Percentiles rank a stretch among this genome's conserved stretches.
phyloP scores from a whole-genome alignment of 2,797 vertebrate species.

The Scolopax rusticola region DNA sequence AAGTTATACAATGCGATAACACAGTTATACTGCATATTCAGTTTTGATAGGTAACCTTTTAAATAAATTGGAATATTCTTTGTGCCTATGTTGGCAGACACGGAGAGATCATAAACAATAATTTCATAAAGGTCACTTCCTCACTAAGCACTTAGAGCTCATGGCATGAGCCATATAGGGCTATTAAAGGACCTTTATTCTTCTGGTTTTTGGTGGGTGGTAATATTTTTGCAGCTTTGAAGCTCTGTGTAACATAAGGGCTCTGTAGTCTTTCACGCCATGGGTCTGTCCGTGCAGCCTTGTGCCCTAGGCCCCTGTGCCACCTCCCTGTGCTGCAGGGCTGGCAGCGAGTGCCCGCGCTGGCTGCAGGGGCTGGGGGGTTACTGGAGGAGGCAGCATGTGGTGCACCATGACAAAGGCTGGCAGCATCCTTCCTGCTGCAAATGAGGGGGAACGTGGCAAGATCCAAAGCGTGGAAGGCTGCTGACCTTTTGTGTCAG shows the following conservation, averaged over 20 bases:
- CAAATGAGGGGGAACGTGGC: fast-evolving
- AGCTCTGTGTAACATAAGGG: neutral
- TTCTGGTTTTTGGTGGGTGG: slow-evolving; percentile 21
- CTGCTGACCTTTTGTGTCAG: neutral
- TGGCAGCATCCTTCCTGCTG: neutral
- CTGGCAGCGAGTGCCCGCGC: fast-evolving
- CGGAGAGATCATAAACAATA: slow-evolving; percentile 81
- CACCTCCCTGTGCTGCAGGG: neutral
- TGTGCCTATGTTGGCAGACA: slow-evolving; percentile 67
- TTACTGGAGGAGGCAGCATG: fast-evolving
- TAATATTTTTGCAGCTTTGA: slow-evolving; percentile 44
- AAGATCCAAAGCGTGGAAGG: neutral
- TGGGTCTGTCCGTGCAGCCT: neutral
- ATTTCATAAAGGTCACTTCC: slow-evolving; percentile 82
- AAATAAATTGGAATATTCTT: slow-evolving; percentile 86
- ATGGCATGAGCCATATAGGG: slow-evolving; percentile 47
- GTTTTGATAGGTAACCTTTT: slow-evolving; percentile 85
- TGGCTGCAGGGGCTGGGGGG: fast-evolving
- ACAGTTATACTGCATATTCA: slow-evolving; percentile 78
- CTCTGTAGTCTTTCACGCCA: neutral
- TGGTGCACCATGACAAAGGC: fast-evolving
- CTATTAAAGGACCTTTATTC: slow-evolving; percentile 54
- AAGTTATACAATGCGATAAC: slow-evolving; percentile 75
- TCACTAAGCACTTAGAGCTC: slow-evolving; percentile 60
- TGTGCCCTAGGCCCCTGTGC: neutral